Evolutionary conservation across 2,888 invertebrate species (phyloP).

Genomic region (Nasonovia ribisnigri): DNA sequence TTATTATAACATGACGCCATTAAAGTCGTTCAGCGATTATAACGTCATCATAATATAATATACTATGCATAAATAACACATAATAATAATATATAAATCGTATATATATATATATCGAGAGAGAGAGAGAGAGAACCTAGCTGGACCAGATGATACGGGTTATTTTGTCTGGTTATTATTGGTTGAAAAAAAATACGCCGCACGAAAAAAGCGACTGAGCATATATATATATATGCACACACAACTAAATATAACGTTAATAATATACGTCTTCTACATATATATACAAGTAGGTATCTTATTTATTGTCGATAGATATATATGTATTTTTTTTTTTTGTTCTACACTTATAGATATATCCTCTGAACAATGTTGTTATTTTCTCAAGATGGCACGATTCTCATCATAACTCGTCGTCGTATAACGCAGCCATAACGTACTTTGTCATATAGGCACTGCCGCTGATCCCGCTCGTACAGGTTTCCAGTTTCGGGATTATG

Average conservation of each 20-base stretch:
- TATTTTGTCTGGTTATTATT: slow-evolving; percentile 31
- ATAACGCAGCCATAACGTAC: slow-evolving; percentile 45
- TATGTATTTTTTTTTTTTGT: not conserved
- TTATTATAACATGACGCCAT: not conserved
- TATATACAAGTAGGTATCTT: slow-evolving; percentile 18
- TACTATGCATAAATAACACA: not conserved
- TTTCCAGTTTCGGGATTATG: slow-evolving; percentile 64
- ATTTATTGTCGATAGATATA: slow-evolving; percentile 33
- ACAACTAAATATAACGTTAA: slow-evolving; percentile 4
- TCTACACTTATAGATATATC: slow-evolving; percentile 7
- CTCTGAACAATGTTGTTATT: slow-evolving; percentile 39
- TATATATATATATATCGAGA: not conserved
- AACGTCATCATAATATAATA: not conserved
- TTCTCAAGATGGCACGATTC: slow-evolving; percentile 60
- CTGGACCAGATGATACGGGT: slow-evolving; percentile 11
- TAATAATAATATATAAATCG: not conserved
- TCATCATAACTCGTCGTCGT: slow-evolving; percentile 61
- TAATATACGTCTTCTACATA: not conserved
- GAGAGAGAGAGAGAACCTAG: not conserved
- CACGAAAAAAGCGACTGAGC: not conserved
- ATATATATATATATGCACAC: not conserved
- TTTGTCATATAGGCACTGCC: slow-evolving; percentile 31
- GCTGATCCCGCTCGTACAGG: slow-evolving; percentile 36
- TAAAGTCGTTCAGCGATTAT: not conserved
- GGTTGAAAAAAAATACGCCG: not conserved